Percentiles rank a stretch among this genome's conserved stretches.
phyloP scores from a whole-genome alignment of 2,888 invertebrate species.

The Cataglyphis rosenhaueri region DNA sequence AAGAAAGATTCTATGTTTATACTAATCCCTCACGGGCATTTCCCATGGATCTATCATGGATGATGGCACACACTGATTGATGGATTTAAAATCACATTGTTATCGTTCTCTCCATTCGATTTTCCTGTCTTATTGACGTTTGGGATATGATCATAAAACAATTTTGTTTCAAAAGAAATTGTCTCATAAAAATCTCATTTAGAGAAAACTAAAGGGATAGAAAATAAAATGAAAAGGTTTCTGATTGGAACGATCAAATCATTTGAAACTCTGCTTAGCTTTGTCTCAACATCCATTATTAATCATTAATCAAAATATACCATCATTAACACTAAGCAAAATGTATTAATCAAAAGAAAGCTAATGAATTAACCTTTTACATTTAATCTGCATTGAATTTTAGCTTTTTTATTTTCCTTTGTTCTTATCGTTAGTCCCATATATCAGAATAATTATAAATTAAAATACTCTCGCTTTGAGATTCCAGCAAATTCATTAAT shows the following conservation, averaged over 20 bases:
- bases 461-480: background rate
- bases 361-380: background rate
- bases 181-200: constrained; percentile 51
- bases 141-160: constrained; percentile 42
- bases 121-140: constrained; percentile 42
- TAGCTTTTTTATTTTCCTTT: background rate
- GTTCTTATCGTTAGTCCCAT: background rate
- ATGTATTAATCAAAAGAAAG: background rate
- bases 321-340: constrained; percentile 5
- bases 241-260: background rate
- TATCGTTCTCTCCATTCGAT: constrained; percentile 20
- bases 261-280: background rate
- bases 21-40: background rate
- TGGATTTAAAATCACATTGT: constrained; percentile 48
- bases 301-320: constrained; percentile 12
- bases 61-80: constrained; percentile 25
- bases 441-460: background rate
- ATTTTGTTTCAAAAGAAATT: constrained; percentile 44
- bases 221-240: background rate
- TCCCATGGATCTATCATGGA: constrained; percentile 29
- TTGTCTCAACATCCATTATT: constrained; percentile 7
- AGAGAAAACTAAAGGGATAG: constrained; percentile 6
- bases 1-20: constrained; percentile 22
- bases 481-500: background rate
- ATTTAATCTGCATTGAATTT: background rate